Evolutionary conservation across 2,888 invertebrate species (phyloP), one percentile per base, ranked within the genome.

Genomic region (Tinea pellionella): DNA sequence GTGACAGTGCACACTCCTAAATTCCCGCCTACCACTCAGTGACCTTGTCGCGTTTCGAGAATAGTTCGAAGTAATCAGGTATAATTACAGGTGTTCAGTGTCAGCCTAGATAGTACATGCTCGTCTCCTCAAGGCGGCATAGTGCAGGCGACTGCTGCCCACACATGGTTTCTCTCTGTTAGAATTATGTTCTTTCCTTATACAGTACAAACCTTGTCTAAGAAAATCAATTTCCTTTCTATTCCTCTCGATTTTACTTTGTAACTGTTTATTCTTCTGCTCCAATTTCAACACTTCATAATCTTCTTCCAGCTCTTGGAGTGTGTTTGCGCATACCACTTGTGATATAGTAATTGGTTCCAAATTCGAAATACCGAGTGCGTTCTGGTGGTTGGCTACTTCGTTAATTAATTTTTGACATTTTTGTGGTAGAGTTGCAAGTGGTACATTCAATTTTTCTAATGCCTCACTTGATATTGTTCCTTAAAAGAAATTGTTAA

Each of bases 171-270:
- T n/a, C n/a, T n/a, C n/a, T n/a, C n/a, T n/a, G n/a, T n/a, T n/a
- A n/a, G n/a, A n/a, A n/a, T n/a, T n/a, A n/a, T n/a, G n/a, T n/a
- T n/a, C n/a, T n/a, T n/a, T n/a, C n/a, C n/a, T n/a, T n/a, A n/a
- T n/a, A n/a, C n/a, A n/a, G 6, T 6, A 24, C 24, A 24, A 24
- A 24, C 24, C 24, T 24, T 24, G 24, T 47, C 15, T 73, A 61
- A 65, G 62, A 18, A 57, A 60, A 8, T 61, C 63, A 24, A 65
- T 60, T 9, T 71, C 73, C 64, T 65, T 74, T 24, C 73, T 73
- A 63, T 86, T 86, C 56, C 78, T 71, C 59, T 80, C 74, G 42
- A 87, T 82, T 68, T 75, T 76, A 15, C 61, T 63, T 69, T 85
- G 81, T 15, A 85, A 60, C 62, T 75, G 70, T 0, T 65, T 62